These are phyloP conservation scores for Mystacornis crossleyi DNA, from an alignment of 2,113 vertebrate species.

Conservation along the genomic window DNA sequence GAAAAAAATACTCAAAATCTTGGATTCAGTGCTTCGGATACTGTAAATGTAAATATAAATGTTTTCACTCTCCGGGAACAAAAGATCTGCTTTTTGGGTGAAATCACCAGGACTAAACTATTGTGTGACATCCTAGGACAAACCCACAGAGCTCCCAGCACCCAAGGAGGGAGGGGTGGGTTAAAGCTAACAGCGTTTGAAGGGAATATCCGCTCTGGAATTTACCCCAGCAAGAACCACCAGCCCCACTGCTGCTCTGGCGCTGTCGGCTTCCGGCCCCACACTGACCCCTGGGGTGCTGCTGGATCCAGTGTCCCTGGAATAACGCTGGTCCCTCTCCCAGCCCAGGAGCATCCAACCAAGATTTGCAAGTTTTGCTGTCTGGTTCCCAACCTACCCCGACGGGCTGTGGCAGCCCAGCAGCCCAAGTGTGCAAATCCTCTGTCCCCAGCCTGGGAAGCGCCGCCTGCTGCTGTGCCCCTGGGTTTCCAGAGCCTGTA, in stretches of 20 bases:
- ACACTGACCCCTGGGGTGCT: neutral
- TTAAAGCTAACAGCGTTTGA: neutral
- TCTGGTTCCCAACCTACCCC: too few species aligned
- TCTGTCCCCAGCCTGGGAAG: neutral
- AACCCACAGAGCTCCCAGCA: neutral
- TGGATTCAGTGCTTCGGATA: neutral
- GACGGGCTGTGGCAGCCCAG: neutral
- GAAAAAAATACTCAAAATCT: neutral
- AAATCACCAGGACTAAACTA: neutral
- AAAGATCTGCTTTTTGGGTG: neutral
- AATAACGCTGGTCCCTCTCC: neutral
- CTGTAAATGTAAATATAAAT: neutral
- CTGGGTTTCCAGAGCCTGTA: neutral
- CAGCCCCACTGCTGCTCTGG: neutral
- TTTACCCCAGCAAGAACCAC: neutral
- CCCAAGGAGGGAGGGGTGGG: rapidly evolving
- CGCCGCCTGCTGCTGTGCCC: neutral
- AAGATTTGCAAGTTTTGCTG: neutral
- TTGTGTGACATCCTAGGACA: neutral
- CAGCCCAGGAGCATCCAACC: neutral
- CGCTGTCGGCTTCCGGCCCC: neutral
- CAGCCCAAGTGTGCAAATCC: neutral
- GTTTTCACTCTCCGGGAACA: neutral
- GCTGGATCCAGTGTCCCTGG: rapidly evolving
- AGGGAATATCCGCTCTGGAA: neutral